phyloP scores from a whole-genome alignment of 2,113 vertebrate species.

The Promerops cafer region DNA sequence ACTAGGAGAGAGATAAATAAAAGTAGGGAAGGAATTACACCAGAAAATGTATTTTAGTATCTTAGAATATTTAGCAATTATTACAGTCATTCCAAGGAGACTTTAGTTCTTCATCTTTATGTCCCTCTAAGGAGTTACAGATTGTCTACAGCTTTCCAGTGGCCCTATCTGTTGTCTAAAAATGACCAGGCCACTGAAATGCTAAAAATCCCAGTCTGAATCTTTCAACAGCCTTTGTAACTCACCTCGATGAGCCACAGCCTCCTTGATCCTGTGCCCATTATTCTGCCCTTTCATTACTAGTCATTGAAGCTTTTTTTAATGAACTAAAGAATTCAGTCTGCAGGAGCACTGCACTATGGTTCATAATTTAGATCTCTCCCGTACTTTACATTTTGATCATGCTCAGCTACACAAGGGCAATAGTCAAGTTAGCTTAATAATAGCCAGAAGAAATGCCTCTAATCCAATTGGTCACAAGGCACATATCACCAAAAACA shows the following conservation, averaged over 20 bases:
- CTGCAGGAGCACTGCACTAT: neutral
- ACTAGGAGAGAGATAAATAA: neutral
- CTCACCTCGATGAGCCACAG: neutral
- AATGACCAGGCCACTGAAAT: neutral
- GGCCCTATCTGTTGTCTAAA: neutral
- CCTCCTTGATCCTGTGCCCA: neutral
- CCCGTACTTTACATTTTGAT: conserved; percentile 64
- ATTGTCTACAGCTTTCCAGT: neutral
- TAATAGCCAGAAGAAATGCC: conserved; percentile 70
- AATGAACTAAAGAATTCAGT: conserved; percentile 39
- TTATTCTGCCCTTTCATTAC: conserved; percentile 30
- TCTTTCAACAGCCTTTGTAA: neutral
- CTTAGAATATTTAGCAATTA: neutral
- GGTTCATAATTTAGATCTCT: conserved; percentile 48
- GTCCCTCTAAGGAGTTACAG: neutral
- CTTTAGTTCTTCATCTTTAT: neutral
- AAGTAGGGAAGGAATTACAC: neutral
- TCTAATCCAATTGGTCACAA: conserved; percentile 74
- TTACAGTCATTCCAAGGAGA: neutral
- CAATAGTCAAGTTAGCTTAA: conserved; percentile 65
- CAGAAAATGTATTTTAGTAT: neutral
- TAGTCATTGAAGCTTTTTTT: neutral
- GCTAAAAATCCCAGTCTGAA: neutral
- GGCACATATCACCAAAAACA: conserved; percentile 70
- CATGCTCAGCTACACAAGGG: conserved; percentile 58